These are phyloP conservation scores for Candoia aspera DNA, from an alignment of 2,113 vertebrate genomes.

Conservation along the genomic window DNA sequence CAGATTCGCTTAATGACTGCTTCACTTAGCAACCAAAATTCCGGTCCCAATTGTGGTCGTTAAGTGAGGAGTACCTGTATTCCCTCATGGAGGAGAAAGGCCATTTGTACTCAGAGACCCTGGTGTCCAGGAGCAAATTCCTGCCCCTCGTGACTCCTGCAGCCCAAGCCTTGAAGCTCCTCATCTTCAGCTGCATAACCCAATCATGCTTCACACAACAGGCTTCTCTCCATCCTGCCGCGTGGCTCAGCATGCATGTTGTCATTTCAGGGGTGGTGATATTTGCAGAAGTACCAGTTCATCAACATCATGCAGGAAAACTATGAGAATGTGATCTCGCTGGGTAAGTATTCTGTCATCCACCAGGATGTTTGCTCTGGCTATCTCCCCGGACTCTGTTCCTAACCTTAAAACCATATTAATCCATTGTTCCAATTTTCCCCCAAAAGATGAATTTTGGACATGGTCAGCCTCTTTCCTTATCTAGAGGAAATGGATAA, in stretches of 20 bases:
- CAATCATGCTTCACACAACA: neutral
- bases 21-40: too few species aligned
- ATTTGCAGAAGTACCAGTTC: neutral
- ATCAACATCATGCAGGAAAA: slow-evolving; percentile 41
- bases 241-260: neutral
- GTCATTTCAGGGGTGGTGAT: neutral
- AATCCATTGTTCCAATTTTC: neutral
- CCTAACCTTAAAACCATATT: neutral
- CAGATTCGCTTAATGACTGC: too few species aligned
- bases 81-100: neutral
- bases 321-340: slow-evolving; percentile 50
- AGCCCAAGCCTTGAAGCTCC: neutral
- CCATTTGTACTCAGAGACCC: neutral
- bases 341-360: slow-evolving; percentile 30
- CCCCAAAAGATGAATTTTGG: neutral
- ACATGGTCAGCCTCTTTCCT: neutral
- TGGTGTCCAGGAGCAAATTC: neutral
- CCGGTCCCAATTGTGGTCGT: too few species aligned
- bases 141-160: neutral
- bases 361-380: neutral
- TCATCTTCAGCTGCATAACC: neutral
- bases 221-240: neutral
- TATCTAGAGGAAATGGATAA: neutral
- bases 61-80: neutral
- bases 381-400: neutral